These are phyloP conservation scores for Catharus bicknelli DNA, from an alignment of 2,113 vertebrate species.

Conservation along the genomic window DNA sequence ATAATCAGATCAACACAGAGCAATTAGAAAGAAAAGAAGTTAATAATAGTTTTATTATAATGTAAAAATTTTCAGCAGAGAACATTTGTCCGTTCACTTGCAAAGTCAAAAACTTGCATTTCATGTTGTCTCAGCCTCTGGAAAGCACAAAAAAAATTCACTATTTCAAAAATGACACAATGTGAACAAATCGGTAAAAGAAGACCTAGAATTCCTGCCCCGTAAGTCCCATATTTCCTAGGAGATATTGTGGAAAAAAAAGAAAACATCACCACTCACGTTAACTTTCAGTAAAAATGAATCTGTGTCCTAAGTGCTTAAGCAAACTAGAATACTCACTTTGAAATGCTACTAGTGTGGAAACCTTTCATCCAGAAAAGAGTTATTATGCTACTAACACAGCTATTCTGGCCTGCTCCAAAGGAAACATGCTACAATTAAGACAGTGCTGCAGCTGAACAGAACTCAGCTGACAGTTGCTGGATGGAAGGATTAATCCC, in stretches of 20 bases:
- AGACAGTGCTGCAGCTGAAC: not conserved
- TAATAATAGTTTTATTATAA: not conserved
- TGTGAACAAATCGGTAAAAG: not conserved
- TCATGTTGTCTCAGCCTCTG: not conserved
- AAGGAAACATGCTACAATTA: not conserved
- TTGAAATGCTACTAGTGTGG: not conserved
- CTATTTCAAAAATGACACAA: not conserved
- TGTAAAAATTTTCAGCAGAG: not conserved
- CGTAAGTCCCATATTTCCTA: not conserved
- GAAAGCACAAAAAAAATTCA: not conserved
- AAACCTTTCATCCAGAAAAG: not conserved
- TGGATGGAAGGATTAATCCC: not conserved
- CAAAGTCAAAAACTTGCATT: not conserved
- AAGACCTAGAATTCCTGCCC: not conserved
- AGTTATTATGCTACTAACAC: not conserved
- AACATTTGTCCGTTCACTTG: not conserved
- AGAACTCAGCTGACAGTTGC: not conserved
- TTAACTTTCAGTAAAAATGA: not conserved
- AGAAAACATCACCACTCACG: not conserved
- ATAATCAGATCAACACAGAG: not conserved
- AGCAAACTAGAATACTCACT: not conserved
- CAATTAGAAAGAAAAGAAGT: not conserved
- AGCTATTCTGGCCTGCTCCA: not conserved
- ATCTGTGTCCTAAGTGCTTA: not conserved
- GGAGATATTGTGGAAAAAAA: accelerated